phyloP scores from a whole-genome alignment of 37 sponge, comb jelly and placozoan genomes.

The Crambe crambe region DNA sequence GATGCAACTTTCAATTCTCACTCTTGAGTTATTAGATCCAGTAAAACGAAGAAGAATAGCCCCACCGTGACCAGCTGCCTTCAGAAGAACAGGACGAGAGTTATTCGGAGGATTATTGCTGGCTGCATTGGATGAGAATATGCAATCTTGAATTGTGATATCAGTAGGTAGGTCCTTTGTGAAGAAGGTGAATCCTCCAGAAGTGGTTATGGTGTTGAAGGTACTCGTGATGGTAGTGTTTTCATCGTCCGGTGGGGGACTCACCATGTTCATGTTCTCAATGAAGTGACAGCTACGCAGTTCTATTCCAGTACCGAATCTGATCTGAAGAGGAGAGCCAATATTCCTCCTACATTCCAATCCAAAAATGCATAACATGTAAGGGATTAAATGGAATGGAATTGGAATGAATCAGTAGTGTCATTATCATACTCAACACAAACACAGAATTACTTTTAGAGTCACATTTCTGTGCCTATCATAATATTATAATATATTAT shows the following conservation, averaged over 20 bases:
- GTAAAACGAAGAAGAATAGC: conserved; percentile 46
- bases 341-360: conserved; percentile 32
- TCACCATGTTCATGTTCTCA: conserved; percentile 36
- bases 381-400: too few species aligned
- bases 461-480: background rate
- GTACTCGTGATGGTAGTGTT: conserved; percentile 33
- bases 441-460: background rate
- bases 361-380: background rate
- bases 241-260: background rate
- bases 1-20: conserved; percentile 24
- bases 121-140: conserved; percentile 44
- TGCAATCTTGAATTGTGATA: conserved; percentile 46
- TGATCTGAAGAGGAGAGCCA: conserved; percentile 53
- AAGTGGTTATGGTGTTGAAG: conserved; percentile 27
- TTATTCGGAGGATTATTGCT: conserved; percentile 35
- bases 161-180: background rate
- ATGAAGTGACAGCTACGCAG: conserved; percentile 44
- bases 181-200: conserved; percentile 68
- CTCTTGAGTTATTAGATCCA: background rate
- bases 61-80: conserved; percentile 75
- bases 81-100: conserved; percentile 60
- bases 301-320: conserved; percentile 20
- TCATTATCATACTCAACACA: too few species aligned
- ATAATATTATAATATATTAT: background rate
- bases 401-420: too few species aligned